Evolutionary conservation across 2,888 invertebrate genomes (phyloP).

Genomic region (Odontocolon sp.): DNA sequence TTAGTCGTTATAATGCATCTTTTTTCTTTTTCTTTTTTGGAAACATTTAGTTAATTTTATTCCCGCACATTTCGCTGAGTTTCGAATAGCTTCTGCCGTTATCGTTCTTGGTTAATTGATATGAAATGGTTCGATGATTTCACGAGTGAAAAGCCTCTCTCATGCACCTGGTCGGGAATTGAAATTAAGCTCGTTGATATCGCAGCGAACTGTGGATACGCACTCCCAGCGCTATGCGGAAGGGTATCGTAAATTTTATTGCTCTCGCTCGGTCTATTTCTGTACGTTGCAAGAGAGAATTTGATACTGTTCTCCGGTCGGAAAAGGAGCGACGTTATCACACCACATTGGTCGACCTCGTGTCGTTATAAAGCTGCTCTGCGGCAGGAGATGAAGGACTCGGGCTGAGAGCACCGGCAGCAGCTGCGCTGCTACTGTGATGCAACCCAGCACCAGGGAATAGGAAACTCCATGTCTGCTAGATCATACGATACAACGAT

Average conservation of each 20-base stretch:
- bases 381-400: conserved; percentile 31
- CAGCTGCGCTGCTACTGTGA: conserved; percentile 9
- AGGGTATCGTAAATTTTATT: conserved; percentile 52
- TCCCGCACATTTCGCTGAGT: too few species aligned
- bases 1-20: too few species aligned
- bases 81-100: too few species aligned
- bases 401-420: not conserved
- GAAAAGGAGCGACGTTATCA: conserved; percentile 39
- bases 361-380: conserved; percentile 41
- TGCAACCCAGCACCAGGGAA: not conserved
- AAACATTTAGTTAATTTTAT: too few species aligned
- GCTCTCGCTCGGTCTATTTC: conserved; percentile 32
- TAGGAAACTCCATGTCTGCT: conserved; percentile 1
- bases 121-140: not conserved
- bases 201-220: conserved; percentile 11
- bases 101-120: conserved; percentile 27
- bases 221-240: conserved; percentile 23
- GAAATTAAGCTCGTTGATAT: conserved; percentile 50
- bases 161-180: conserved; percentile 36
- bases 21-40: too few species aligned
- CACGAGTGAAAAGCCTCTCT: not conserved
- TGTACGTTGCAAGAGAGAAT: conserved; percentile 36
- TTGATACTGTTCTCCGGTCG: conserved; percentile 36
- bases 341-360: conserved; percentile 28
- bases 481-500: conserved; percentile 18